These are phyloP conservation scores for Rhagologus leucostigma DNA, from an alignment of 2,113 vertebrate species.

Conservation along the genomic window DNA sequence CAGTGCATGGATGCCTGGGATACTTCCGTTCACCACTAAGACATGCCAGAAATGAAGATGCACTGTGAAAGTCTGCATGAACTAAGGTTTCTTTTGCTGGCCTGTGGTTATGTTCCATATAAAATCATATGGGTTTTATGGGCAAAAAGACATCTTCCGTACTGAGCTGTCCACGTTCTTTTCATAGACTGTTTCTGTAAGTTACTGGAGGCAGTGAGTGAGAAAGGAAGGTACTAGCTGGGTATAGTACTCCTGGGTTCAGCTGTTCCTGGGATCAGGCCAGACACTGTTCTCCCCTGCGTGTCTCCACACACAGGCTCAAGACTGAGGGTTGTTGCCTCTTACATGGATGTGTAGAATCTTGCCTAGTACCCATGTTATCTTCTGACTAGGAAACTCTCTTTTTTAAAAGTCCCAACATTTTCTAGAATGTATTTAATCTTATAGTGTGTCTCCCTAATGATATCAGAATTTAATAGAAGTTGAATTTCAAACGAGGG, in stretches of 20 bases:
- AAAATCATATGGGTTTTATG: not conserved
- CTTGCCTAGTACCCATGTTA: not conserved
- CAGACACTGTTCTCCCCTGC: not conserved
- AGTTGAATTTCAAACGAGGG: not conserved
- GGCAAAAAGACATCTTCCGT: not conserved
- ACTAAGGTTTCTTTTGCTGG: not conserved
- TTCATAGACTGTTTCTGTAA: not conserved
- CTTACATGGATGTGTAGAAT: fast-evolving
- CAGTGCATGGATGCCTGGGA: not conserved
- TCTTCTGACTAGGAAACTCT: not conserved
- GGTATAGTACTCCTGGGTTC: not conserved
- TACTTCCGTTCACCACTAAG: not conserved
- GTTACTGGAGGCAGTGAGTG: not conserved
- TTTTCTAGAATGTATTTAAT: not conserved
- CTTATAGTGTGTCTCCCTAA: not conserved
- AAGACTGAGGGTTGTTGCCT: not conserved
- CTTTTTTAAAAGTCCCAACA: not conserved
- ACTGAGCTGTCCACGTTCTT: not conserved
- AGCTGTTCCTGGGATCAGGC: not conserved
- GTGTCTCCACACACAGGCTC: not conserved
- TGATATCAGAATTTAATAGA: not conserved
- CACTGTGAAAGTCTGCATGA: not conserved
- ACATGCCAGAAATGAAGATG: not conserved
- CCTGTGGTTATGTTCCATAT: not conserved
- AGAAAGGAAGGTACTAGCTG: not conserved